These are phyloP conservation scores for Boulengeromyrus knoepffleri DNA, from an alignment of 2,113 vertebrate species.

Conservation along the genomic window DNA sequence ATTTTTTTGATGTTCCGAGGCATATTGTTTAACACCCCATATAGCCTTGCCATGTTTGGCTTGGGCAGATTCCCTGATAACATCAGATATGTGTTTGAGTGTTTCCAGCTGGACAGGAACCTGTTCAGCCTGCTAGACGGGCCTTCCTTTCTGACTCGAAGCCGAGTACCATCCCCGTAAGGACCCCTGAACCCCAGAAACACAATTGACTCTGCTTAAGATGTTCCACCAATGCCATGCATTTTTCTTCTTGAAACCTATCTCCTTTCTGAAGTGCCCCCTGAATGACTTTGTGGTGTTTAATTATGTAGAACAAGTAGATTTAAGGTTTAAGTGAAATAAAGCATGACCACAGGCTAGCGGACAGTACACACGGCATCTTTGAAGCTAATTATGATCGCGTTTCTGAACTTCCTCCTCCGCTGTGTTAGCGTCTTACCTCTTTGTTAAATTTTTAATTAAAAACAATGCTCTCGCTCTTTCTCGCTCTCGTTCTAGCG, in stretches of 20 bases:
- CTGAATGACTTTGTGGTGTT: not conserved
- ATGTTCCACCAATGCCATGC: not conserved
- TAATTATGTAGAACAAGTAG: constrained; percentile 16
- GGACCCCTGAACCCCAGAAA: not conserved
- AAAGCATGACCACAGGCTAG: not conserved
- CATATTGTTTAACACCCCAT: not conserved
- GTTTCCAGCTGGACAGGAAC: not conserved
- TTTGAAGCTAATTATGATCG: not conserved
- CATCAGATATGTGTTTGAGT: not conserved
- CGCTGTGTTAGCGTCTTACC: not conserved
- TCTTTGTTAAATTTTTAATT: not conserved
- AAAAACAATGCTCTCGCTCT: not conserved
- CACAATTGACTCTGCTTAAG: not conserved
- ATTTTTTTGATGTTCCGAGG: not conserved
- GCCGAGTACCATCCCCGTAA: not conserved
- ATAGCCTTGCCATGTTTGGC: not conserved
- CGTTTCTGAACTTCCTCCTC: not conserved
- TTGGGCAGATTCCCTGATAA: not conserved
- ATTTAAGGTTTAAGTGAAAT: not conserved
- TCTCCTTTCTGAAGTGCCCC: not conserved
- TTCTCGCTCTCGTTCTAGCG: not conserved
- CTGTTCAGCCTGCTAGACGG: not conserved
- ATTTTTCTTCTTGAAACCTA: not conserved
- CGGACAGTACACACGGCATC: not conserved
- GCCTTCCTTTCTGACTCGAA: not conserved